phyloP scores from a whole-genome alignment of 2,113 vertebrate genomes.

The Saccopteryx leptura region DNA sequence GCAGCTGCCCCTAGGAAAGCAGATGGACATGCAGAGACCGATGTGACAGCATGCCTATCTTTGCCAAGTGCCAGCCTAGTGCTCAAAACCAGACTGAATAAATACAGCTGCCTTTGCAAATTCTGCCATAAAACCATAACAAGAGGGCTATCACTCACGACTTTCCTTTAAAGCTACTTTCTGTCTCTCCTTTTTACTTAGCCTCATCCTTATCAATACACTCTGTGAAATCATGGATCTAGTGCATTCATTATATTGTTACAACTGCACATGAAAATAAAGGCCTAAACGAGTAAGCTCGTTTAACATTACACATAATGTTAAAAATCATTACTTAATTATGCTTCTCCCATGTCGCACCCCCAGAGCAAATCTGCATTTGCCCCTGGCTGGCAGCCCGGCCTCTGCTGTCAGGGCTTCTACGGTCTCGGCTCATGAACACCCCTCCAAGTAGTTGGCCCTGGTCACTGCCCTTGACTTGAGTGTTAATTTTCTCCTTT shows the following conservation, averaged over 20 bases:
- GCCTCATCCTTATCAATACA: background rate
- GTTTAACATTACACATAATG: too few species aligned
- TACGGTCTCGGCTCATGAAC: background rate
- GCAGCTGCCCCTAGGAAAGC: background rate
- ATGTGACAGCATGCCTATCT: background rate
- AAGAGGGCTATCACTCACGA: background rate
- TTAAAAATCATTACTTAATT: too few species aligned
- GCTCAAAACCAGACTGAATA: background rate
- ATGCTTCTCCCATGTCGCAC: background rate
- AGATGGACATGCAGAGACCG: background rate
- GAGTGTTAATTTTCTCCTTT: conserved; percentile 35
- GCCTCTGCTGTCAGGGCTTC: background rate
- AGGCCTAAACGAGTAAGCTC: background rate
- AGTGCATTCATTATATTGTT: background rate
- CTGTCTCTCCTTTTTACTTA: background rate
- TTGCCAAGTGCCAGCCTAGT: background rate
- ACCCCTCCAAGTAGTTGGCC: background rate
- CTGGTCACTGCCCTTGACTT: background rate
- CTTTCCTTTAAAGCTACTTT: background rate
- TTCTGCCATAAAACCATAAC: background rate
- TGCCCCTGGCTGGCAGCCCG: background rate
- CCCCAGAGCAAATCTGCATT: background rate
- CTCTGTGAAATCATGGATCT: background rate
- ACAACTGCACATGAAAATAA: background rate
- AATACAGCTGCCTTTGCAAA: background rate